These are phyloP conservation scores for Corythoichthys haematopterus DNA, from an alignment of 2,113 vertebrate genomes.

Conservation along the genomic window DNA sequence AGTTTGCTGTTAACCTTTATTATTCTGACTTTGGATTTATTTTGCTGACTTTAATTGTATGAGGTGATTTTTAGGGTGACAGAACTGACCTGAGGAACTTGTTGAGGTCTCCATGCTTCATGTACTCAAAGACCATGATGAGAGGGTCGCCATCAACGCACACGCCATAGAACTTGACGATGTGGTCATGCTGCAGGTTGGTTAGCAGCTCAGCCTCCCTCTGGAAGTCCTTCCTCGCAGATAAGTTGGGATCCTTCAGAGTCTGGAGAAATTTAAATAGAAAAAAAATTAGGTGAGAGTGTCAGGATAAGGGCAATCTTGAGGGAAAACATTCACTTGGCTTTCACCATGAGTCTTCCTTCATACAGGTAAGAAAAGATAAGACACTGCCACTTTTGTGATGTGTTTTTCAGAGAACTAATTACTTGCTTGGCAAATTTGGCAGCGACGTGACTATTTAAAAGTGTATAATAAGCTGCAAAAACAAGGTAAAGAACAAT, in stretches of 20 bases:
- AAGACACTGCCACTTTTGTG: neutral
- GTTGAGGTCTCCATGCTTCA: constrained; percentile 98
- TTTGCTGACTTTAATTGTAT: neutral
- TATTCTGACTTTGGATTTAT: neutral
- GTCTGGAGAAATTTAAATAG: constrained; percentile 69
- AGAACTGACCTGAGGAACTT: constrained; percentile 88
- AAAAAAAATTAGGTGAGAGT: neutral
- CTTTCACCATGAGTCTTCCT: neutral
- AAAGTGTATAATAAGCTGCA: neutral
- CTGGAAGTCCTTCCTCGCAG: constrained; percentile 96
- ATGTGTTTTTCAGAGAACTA: neutral
- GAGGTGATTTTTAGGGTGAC: neutral
- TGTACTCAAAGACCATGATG: constrained; percentile 99
- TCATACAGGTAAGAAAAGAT: constrained; percentile 1
- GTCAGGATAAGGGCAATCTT: neutral
- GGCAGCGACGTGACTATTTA: neutral
- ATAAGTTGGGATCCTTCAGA: constrained; percentile 90
- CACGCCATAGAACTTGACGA: constrained; percentile 93
- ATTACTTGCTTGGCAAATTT: neutral
- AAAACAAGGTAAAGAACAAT: neutral
- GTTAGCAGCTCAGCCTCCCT: constrained; percentile 94
- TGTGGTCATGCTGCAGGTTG: constrained; percentile 95
- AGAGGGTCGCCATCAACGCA: constrained; percentile 94
- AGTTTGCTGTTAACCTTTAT: neutral
- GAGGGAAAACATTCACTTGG: neutral